These are phyloP conservation scores for Drosophila varians DNA, from an alignment of 1,140 invertebrate species.

Conservation along the genomic window DNA sequence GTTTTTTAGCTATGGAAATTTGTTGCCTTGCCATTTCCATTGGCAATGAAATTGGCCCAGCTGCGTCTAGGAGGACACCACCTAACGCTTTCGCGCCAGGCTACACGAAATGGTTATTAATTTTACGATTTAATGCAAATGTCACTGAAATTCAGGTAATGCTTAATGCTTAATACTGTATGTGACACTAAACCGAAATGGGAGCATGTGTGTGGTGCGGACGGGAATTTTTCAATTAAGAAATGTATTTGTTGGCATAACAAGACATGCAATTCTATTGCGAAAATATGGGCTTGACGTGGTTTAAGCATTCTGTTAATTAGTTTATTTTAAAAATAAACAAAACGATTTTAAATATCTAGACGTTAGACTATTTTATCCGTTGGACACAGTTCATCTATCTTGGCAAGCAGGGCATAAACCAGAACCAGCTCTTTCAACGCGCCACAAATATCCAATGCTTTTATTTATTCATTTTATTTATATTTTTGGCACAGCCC, in stretches of 20 bases:
- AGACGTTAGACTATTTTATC: constrained; percentile 27
- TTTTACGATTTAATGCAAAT: constrained; percentile 59
- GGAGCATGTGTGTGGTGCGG: not conserved
- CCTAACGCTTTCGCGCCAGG: not conserved
- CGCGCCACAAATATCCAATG: constrained; percentile 30
- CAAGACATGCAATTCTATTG: constrained; percentile 7
- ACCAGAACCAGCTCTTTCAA: constrained; percentile 44
- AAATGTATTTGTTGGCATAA: not conserved
- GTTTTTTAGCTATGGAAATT: constrained; percentile 61
- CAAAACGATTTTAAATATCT: constrained; percentile 24
- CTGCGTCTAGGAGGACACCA: constrained; percentile 4
- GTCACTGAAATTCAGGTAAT: constrained; percentile 31
- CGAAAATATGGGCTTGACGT: not conserved
- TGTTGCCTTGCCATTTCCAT: constrained; percentile 21
- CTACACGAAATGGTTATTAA: constrained; percentile 70
- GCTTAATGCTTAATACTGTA: constrained; percentile 23
- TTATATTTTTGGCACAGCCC: constrained; percentile 57
- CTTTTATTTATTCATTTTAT: constrained; percentile 17
- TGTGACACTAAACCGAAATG: not conserved
- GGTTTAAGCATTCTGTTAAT: constrained; percentile 17
- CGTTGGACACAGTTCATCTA: constrained; percentile 43
- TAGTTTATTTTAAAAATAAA: constrained; percentile 26
- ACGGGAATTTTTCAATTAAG: constrained; percentile 8
- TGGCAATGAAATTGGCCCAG: not conserved
- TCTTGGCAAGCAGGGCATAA: constrained; percentile 36